Evolutionary conservation across 2,888 invertebrate species (phyloP).

Genomic region (Fissipunctia ypsillon): DNA sequence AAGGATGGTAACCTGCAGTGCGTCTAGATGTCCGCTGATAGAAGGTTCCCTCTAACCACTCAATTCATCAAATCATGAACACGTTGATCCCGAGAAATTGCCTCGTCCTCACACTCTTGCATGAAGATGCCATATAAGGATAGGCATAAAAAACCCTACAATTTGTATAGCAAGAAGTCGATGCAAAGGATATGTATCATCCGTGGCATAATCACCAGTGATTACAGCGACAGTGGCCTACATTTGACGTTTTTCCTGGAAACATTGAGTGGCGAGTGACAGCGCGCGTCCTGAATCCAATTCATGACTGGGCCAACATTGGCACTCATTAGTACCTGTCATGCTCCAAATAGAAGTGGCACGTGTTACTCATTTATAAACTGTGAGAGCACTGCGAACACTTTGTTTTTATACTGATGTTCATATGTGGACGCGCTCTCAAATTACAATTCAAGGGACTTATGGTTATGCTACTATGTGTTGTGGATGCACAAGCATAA

Average conservation of each 20-base stretch:
- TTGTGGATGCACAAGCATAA: not conserved
- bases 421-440: slow-evolving; percentile 28
- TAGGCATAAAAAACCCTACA: not conserved
- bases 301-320: slow-evolving; percentile 67
- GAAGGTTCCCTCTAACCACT: slow-evolving; percentile 5
- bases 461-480: not conserved
- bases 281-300: slow-evolving; percentile 72
- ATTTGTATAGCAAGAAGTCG: not conserved
- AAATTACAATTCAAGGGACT: slow-evolving; percentile 39
- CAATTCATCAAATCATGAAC: slow-evolving; percentile 27
- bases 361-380: slow-evolving; percentile 71
- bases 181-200: slow-evolving; percentile 15
- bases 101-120: not conserved
- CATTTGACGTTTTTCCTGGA: slow-evolving; percentile 75
- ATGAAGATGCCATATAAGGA: not conserved
- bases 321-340: slow-evolving; percentile 82
- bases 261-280: slow-evolving; percentile 69
- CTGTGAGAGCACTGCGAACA: slow-evolving; percentile 56
- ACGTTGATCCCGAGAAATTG: not conserved
- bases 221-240: slow-evolving; percentile 71
- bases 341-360: slow-evolving; percentile 76
- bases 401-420: slow-evolving; percentile 42
- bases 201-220: slow-evolving; percentile 16
- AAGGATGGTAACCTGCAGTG: no score
- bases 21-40: no score